Percentiles rank a stretch among this genome's conserved stretches.
phyloP scores from a whole-genome alignment of 2,113 vertebrate genomes.

The Callithrix jacchus region DNA sequence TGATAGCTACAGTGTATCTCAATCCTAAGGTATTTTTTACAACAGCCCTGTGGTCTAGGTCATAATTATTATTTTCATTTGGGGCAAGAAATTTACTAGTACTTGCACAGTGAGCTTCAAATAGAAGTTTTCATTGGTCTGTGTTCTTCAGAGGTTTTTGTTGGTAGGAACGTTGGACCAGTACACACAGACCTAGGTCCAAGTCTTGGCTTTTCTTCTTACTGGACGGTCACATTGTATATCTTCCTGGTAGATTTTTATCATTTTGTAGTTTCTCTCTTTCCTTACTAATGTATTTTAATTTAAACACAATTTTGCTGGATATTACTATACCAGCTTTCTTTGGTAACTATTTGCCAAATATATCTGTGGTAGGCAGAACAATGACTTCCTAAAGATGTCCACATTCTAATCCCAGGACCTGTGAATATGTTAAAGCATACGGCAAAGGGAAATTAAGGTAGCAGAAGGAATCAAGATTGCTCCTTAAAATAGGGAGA shows the following conservation, averaged over 20 bases:
- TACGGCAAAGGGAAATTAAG: background rate
- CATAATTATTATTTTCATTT: constrained; percentile 70
- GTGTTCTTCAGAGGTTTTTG: background rate
- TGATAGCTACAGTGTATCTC: constrained; percentile 69
- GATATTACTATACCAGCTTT: background rate
- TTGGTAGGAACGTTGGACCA: background rate
- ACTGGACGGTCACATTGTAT: background rate
- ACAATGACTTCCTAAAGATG: background rate
- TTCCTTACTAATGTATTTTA: background rate
- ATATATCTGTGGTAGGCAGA: background rate
- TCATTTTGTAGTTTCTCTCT: background rate
- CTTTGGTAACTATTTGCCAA: background rate
- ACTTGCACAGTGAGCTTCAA: background rate
- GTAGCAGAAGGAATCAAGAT: background rate
- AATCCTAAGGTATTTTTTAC: constrained; percentile 72
- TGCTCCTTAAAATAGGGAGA: background rate
- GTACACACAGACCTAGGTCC: background rate
- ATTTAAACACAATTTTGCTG: background rate
- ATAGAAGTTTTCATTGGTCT: background rate
- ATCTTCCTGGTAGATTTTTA: constrained; percentile 27
- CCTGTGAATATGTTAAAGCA: background rate
- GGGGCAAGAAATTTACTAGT: constrained; percentile 49
- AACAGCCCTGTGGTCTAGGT: constrained; percentile 63
- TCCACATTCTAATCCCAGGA: background rate
- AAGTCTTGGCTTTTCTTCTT: constrained; percentile 33